Evolutionary conservation across 1,140 invertebrate species (phyloP), one percentile per base, ranked within the genome.

Genomic region (Pinna nobilis): DNA sequence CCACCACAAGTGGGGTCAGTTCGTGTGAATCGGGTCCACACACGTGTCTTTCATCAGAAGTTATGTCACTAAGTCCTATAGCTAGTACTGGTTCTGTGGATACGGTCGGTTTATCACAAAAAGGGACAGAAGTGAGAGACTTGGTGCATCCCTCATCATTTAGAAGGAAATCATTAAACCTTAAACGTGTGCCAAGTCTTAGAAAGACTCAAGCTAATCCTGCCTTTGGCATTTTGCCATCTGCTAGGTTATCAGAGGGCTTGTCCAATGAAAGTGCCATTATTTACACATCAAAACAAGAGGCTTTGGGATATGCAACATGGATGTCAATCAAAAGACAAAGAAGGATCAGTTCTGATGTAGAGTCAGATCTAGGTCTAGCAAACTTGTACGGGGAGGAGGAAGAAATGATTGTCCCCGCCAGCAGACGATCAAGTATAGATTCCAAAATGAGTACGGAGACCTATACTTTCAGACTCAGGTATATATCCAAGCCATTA

Each of bases 291-390:
- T 87, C 84, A 51, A 73, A 84, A 23, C 57, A 86, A 39, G 89
- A 90, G 82, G 85, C 94, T 74, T 90, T 94, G 44, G 95, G 95
- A 33, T 96, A 96, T 84, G 93, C 93, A n/a, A 94, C 93, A 23
- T 87, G 97, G 51, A 91, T 94, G 80, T 92, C 91, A 44, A 88
- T 96, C 30, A 93, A 94, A 72, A 90, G 92, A n/a, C 90, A 92
- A 82, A 90, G 93, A 15, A 82, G 80, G 23, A 82, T 71, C 76
- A 89, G 82, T 79, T 78, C 70, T 4, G 86, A 87, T 50, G 70
- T 74, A 13, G 86, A 87, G 35, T 81, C 82, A 13, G 86, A 85
- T 39, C 68, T 78, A 44, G 74, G 77, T 9, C 64, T 82, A 11
- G 76, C 51, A 32, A 70, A 51, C 15, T 55, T 84, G 35, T 82